Percentiles rank a stretch among this genome's conserved stretches.
These are phyloP conservation scores for Polypedilum pembai DNA, from an alignment of 1,140 invertebrate genomes.

Conservation along the genomic window DNA sequence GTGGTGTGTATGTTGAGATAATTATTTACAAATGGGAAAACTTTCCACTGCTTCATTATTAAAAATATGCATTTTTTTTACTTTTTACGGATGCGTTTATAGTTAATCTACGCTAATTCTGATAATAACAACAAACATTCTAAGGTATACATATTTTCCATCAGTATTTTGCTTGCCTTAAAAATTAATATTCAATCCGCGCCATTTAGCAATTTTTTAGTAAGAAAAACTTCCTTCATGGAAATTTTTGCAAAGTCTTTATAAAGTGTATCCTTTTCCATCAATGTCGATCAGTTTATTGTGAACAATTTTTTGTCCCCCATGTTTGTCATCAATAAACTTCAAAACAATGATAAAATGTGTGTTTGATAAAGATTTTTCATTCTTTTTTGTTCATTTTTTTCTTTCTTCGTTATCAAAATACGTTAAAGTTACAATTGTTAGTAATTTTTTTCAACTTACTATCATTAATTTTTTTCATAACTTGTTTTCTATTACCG, in stretches of 20 bases:
- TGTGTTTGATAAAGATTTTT: background rate
- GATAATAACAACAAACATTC: slow-evolving; percentile 28
- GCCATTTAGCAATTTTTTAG: background rate
- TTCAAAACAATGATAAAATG: background rate
- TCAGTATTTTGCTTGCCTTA: slow-evolving; percentile 14
- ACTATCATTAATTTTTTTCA: slow-evolving; percentile 11
- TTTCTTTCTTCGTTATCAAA: slow-evolving; percentile 10
- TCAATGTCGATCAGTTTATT: slow-evolving; percentile 9
- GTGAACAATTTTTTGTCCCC: background rate
- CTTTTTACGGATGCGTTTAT: slow-evolving; percentile 22
- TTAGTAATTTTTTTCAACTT: background rate
- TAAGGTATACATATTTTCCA: slow-evolving; percentile 24
- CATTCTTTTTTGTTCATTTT: slow-evolving; percentile 4
- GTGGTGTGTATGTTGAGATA: background rate
- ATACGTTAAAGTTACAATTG: background rate
- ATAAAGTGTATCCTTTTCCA: background rate
- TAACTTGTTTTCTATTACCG: slow-evolving; percentile 10
- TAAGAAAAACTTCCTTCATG: background rate
- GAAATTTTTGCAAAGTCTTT: slow-evolving; percentile 20
- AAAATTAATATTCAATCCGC: slow-evolving; percentile 6
- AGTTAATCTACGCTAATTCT: slow-evolving; percentile 18
- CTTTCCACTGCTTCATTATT: background rate
- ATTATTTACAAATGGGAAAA: slow-evolving; percentile 10
- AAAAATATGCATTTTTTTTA: slow-evolving; percentile 1
- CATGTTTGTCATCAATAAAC: background rate